Conservation (phyloP, 2,888 invertebrate species). For the Leucania comma region DNA sequence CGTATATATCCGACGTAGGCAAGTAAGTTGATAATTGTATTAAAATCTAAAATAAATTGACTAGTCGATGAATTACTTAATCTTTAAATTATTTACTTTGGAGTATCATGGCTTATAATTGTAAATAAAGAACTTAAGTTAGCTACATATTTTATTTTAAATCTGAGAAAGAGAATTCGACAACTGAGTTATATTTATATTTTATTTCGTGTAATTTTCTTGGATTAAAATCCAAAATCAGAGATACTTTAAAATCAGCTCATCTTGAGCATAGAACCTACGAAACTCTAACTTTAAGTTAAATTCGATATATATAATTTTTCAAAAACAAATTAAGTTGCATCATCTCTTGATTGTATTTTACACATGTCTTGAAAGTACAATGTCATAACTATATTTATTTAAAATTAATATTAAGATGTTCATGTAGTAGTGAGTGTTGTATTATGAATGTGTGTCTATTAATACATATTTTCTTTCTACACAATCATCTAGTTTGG, state of each 20-base stretch:
- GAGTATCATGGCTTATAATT: constrained; percentile 26
- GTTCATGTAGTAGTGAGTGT: constrained; percentile 14
- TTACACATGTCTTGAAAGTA: constrained; percentile 18
- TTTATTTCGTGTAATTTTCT: not conserved
- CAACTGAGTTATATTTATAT: constrained; percentile 6
- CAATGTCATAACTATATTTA: constrained; percentile 26
- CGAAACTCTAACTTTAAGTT: too few relatives aligned
- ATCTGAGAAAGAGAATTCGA: not conserved
- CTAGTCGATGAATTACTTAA: constrained; percentile 3
- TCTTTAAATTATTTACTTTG: constrained; percentile 33
- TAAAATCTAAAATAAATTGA: constrained; percentile 9
- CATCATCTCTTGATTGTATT: not conserved
- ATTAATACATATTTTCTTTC: not conserved
- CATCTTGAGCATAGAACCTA: not conserved
- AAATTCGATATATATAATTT: not conserved
- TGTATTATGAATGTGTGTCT: constrained; percentile 23
- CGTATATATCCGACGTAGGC: too few relatives aligned
- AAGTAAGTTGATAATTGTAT: constrained; percentile 20
- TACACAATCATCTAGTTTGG: not conserved
- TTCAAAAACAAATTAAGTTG: not conserved
- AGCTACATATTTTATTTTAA: not conserved
- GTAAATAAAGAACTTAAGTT: constrained; percentile 30
- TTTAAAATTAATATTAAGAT: constrained; percentile 6
- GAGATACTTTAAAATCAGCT: not conserved
- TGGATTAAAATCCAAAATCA: not conserved